These are phyloP conservation scores for Cheilosia pagana DNA, from an alignment of 2,888 invertebrate species.

Conservation along the genomic window DNA sequence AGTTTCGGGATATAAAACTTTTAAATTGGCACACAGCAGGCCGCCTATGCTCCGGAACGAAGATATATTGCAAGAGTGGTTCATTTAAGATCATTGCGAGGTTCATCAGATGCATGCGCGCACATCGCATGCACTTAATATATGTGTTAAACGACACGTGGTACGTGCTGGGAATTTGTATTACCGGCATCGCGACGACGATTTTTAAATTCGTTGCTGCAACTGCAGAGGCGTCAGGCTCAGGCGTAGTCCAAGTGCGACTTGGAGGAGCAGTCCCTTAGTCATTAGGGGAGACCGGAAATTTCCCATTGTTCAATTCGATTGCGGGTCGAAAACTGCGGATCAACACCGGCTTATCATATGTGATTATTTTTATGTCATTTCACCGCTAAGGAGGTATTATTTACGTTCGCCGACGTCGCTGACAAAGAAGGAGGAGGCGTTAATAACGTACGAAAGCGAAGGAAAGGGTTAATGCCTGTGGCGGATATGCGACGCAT, in stretches of 20 bases:
- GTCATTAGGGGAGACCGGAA: constrained; percentile 46
- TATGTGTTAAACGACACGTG: constrained; percentile 69
- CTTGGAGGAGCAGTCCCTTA: constrained; percentile 4
- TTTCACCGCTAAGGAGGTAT: constrained; percentile 54
- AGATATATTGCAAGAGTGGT: constrained; percentile 65
- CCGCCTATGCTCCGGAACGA: constrained; percentile 20
- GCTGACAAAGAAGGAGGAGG: constrained; percentile 33
- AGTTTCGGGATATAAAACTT: constrained; percentile 29
- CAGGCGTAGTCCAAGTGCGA: constrained; percentile 2
- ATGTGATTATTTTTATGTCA: constrained; percentile 28
- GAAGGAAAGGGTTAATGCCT: constrained; percentile 60
- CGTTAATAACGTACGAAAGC: constrained; percentile 52
- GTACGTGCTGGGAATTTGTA: constrained; percentile 65
- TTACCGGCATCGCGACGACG: constrained; percentile 26
- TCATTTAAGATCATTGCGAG: constrained; percentile 61
- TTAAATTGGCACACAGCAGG: constrained; percentile 21
- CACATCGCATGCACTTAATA: constrained; percentile 40
- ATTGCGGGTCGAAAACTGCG: constrained; percentile 24
- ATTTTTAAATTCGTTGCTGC: constrained; percentile 39
- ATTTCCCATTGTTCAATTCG: constrained; percentile 25
- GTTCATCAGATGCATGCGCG: constrained; percentile 61
- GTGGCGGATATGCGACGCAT: constrained; percentile 56
- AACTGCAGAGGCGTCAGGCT: constrained; percentile 58
- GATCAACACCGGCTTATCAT: constrained; percentile 37
- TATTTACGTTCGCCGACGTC: constrained; percentile 35